Percentiles rank a stretch among this genome's conserved stretches.
phyloP scores from a whole-genome alignment of 2,113 vertebrate genomes.

The Pangasianodon hypophthalmus region DNA sequence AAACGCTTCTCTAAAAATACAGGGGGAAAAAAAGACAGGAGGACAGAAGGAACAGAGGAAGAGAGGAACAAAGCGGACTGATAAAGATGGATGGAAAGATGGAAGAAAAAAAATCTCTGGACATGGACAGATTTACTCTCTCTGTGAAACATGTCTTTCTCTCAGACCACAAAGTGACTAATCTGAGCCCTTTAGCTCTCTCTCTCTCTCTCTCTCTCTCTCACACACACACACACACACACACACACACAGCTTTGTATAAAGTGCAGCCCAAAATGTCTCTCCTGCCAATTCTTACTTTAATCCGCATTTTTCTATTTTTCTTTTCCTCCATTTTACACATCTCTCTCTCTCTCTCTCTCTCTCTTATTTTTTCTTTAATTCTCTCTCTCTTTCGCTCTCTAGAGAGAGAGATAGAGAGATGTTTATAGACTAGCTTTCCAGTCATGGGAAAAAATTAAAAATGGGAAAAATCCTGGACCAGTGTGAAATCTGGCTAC shows the following conservation, averaged over 20 bases:
- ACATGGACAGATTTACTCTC: constrained; percentile 78
- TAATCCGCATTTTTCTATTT: not conserved
- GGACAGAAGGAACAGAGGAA: constrained; percentile 2
- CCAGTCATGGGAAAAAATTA: not conserved
- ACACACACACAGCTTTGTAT: constrained; percentile 22
- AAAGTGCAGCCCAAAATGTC: constrained; percentile 21
- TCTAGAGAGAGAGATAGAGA: not conserved
- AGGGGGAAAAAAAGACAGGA: not conserved
- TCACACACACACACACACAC: constrained; percentile 33
- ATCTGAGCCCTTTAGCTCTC: constrained; percentile 97
- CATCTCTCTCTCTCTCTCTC: not conserved
- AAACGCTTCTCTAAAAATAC: constrained; percentile 11
- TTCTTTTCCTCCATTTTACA: not conserved
- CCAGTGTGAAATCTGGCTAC: not conserved
- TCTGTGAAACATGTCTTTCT: constrained; percentile 91
- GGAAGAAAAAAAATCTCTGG: constrained; percentile 5
- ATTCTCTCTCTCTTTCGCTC: not conserved
- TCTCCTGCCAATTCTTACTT: not conserved
- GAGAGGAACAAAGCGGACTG: not conserved
- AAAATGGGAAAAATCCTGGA: not conserved
- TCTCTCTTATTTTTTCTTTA: not conserved
- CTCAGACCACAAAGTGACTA: constrained; percentile 92
- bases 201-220: constrained; percentile 79
- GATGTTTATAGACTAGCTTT: not conserved
- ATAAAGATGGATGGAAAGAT: not conserved